These are phyloP conservation scores for Rhea pennata DNA, from an alignment of 2,113 vertebrate genomes.

Conservation along the genomic window DNA sequence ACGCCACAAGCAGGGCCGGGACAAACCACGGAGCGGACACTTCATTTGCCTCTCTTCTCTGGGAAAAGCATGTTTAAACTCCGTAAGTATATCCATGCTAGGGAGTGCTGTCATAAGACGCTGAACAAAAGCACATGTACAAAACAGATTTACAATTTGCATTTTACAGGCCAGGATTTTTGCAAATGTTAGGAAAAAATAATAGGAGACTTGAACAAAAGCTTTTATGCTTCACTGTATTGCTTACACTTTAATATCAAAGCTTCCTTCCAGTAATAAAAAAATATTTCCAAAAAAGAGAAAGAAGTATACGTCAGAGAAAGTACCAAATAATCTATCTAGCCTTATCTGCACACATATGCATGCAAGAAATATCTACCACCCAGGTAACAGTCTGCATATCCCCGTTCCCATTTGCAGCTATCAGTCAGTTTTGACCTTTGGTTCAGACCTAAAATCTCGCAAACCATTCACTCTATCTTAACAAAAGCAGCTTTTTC, in stretches of 20 bases:
- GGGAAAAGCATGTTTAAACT: not conserved
- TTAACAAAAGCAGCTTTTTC: conserved; percentile 9
- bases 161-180: not conserved
- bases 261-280: not conserved
- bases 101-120: not conserved
- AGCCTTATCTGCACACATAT: conserved; percentile 33
- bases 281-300: not conserved
- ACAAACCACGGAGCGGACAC: not conserved
- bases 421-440: conserved; percentile 57
- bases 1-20: not conserved
- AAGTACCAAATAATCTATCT: not conserved
- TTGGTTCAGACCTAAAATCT: conserved; percentile 52
- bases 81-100: not conserved
- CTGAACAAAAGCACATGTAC: not conserved
- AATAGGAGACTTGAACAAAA: not conserved
- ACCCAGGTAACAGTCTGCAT: conserved; percentile 12
- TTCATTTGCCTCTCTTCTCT: not conserved
- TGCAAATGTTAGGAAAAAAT: not conserved
- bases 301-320: not conserved
- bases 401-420: not conserved
- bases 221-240: not conserved
- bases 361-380: conserved; percentile 12
- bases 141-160: not conserved
- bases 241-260: not conserved
- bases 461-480: conserved; percentile 34